Evolutionary conservation across 2,888 invertebrate genomes (phyloP), one percentile per base, ranked within the genome.

Genomic region (Minunthozetes semirufus): DNA sequence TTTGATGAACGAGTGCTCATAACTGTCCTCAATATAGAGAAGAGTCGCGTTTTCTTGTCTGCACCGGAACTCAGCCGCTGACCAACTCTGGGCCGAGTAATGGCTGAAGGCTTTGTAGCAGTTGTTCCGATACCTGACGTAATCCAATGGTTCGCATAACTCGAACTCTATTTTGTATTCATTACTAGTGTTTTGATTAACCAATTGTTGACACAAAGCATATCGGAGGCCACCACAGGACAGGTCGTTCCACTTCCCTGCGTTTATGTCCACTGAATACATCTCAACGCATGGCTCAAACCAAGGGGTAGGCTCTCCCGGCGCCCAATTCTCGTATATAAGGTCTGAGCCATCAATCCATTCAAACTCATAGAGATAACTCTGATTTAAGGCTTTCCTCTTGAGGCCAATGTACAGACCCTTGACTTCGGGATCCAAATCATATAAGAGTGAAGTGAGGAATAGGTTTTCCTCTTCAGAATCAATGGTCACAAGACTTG

Each of bases 21-120:
- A 56, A 22, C 56, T 56, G 25, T 22, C 22, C 56, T 56, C 56
- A 56, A 56, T 22, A 9, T 22, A 56, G 17, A 56, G 25, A 22
- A 56, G 56, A 19, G 19, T 56, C 1, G 17, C 56, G 56, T 56
- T n/a, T 8, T 56, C 56, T 22, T 8, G 2, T n/a, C 19, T 56
- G 25, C 56, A 56, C 22, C n/a, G n/a, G 19, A 22, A n/a, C 9
- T 56, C 25, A n/a, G 56, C 56, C 25, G n/a, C 1, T 11, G 56
- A 4, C 56, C 56, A 56, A 22, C 11, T 9, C 56, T 19, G 56
- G 11, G 22, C 22, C 4, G 11, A n/a, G 17, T 22, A 19, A 2
- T 56, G 22, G n/a, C 19, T n/a, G 56, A 19, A 56, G 56, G 56
- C 56, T 22, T 56, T 56, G n/a, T 56, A 56, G 56, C 56, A 56